phyloP scores from a whole-genome alignment of 2,113 vertebrate species.

The Copsychus sechellarum region DNA sequence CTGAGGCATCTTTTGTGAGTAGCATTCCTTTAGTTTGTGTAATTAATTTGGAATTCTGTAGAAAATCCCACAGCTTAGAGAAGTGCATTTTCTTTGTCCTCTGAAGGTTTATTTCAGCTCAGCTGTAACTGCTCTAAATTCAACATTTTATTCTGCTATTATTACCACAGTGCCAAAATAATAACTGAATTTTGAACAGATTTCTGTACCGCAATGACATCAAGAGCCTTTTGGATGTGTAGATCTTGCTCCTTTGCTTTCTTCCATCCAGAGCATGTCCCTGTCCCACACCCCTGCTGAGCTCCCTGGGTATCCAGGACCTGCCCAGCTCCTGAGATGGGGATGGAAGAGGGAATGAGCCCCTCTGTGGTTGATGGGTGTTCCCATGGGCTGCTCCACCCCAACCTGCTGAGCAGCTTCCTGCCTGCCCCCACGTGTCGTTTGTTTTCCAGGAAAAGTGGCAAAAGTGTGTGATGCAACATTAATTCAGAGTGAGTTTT shows the following conservation, averaged over 20 bases:
- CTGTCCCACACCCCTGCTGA: not conserved
- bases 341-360: not conserved
- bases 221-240: not conserved
- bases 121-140: not conserved
- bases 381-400: not conserved
- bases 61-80: not conserved
- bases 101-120: not conserved
- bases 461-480: not conserved
- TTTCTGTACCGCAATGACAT: not conserved
- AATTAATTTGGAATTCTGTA: not conserved
- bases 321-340: not conserved
- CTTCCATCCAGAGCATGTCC: not conserved
- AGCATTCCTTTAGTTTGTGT: not conserved
- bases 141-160: not conserved
- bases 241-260: not conserved
- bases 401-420: not conserved
- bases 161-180: not conserved
- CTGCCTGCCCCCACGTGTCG: rapidly evolving
- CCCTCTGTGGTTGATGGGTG: not conserved
- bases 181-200: not conserved
- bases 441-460: not conserved
- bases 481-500: not conserved
- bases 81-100: not conserved
- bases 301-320: rapidly evolving
- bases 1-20: not conserved